Conservation (phyloP, 2,888 invertebrate species). For the Vannuccia rotundouncinata region DNA sequence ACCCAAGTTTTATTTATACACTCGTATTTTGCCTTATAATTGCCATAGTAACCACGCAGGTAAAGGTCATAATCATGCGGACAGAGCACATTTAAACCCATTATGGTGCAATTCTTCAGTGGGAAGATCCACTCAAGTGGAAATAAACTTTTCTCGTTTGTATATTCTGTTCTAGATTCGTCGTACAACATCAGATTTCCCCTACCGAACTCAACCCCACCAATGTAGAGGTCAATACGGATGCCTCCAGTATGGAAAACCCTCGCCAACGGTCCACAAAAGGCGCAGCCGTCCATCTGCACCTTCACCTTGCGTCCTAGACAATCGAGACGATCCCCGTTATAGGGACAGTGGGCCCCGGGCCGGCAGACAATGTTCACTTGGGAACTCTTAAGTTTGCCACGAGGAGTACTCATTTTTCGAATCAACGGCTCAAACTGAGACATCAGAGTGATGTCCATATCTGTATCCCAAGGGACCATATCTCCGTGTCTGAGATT, state of each 20-base stretch:
- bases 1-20: not conserved
- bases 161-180: constrained; percentile 21
- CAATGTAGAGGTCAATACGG: not conserved
- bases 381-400: not conserved
- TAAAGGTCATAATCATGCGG: not conserved
- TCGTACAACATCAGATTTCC: not conserved
- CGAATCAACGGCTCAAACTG: constrained; percentile 5
- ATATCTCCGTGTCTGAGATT: constrained; percentile 31
- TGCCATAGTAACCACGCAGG: not conserved
- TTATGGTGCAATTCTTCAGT: constrained; percentile 7
- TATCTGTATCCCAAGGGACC: constrained; percentile 35
- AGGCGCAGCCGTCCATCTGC: constrained; percentile 30
- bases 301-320: not conserved
- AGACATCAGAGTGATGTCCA: constrained; percentile 15
- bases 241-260: not conserved
- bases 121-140: constrained; percentile 20
- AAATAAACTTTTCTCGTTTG: not conserved
- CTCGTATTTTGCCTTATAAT: not conserved
- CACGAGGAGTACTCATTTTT: constrained; percentile 15
- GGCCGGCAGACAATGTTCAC: constrained; percentile 29
- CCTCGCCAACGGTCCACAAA: constrained; percentile 37
- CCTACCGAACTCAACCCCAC: not conserved
- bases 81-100: constrained; percentile 20
- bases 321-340: constrained; percentile 29
- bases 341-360: constrained; percentile 31